Base-by-base conservation (phyloP, 2,888 invertebrate genomes). In the Aquatica leii region DNA sequence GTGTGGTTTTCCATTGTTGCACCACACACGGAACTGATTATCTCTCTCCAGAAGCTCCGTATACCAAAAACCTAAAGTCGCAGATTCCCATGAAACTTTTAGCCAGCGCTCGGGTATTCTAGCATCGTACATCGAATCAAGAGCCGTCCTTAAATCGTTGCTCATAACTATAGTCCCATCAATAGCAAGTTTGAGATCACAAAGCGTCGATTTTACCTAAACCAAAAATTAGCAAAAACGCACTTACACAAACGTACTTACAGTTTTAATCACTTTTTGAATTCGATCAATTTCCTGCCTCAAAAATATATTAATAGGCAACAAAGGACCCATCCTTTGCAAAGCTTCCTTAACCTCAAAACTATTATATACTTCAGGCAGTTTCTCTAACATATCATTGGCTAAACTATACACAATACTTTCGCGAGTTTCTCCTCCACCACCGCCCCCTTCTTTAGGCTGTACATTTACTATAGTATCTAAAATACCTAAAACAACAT, bases 141-240 rank as follows among this genome's bases (percentile, higher is more conserved):
- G 83, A 0, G 96, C 93, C 71, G 93, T 92, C 65, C 94, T 86
- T 24, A 98, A 84, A 17, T 88, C 90, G 77, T 95, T 94, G 76
- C 95, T 97, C 97, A 98, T 98, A 20, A 98, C 92, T 72, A 98
- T 97, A 0, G 97, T 97, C 31, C 98, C 98, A 76, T 98, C 97
- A 68, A 98, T 97, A 11, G 98, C 98, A 67, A 97, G 84, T 80
- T 96, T 95, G 52, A 98, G 84, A 82, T 98, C 95, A 57, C 89
- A 89, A 50, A 98, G 83, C 4, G 96, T 97, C 0, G 87, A 87
- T 53, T 90, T 85, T 0, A 96, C 95, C 75, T 76, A 52, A 35
- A 60, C 37, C 8, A 43, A 21, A 35, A 50, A 34, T 20, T 11
- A 50, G 5, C 1, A 49, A 37, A 9, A 52, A 15, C 24, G 1